Conservation (phyloP, 2,797 vertebrate species). For the Parotocinclus haroldoi region DNA sequence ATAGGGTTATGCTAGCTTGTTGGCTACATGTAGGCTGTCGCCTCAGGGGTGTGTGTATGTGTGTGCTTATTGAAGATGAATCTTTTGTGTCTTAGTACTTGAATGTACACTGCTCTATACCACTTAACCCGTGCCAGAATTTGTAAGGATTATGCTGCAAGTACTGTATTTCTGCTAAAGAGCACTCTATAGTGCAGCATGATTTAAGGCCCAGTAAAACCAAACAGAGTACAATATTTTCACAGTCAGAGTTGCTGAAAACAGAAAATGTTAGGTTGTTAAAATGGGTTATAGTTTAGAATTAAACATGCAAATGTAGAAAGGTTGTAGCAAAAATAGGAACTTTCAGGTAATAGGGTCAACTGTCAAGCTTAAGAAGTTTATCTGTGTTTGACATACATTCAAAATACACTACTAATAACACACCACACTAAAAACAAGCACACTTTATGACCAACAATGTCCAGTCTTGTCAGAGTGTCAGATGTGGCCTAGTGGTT, state of each 20-base stretch:
- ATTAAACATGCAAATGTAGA: background rate
- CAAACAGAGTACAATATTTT: slow-evolving; percentile 21
- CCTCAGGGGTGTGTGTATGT: background rate
- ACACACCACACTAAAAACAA: no score
- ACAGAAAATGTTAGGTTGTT: slow-evolving; percentile 8
- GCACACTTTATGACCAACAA: no score
- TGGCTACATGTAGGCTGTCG: slow-evolving; percentile 17
- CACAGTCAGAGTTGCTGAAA: slow-evolving; percentile 16
- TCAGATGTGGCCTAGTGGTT: no score
- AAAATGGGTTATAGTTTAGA: background rate
- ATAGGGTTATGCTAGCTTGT: slow-evolving; percentile 15
- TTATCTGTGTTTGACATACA: no score
- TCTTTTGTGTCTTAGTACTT: slow-evolving; percentile 21
- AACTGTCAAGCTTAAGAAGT: no score
- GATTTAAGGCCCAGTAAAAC: slow-evolving; percentile 11
- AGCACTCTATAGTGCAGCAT: slow-evolving; percentile 4
- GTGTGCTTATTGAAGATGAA: slow-evolving; percentile 21
- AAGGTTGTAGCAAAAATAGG: background rate
- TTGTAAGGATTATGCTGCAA: slow-evolving; percentile 21
- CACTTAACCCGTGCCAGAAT: slow-evolving; percentile 36
- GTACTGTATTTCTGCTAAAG: slow-evolving; percentile 18
- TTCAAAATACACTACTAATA: no score
- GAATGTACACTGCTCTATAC: slow-evolving; percentile 29
- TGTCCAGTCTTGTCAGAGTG: no score
- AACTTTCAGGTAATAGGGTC: no score